Evolutionary conservation across 2,888 invertebrate species (phyloP).

Genomic region (Sipha maydis): DNA sequence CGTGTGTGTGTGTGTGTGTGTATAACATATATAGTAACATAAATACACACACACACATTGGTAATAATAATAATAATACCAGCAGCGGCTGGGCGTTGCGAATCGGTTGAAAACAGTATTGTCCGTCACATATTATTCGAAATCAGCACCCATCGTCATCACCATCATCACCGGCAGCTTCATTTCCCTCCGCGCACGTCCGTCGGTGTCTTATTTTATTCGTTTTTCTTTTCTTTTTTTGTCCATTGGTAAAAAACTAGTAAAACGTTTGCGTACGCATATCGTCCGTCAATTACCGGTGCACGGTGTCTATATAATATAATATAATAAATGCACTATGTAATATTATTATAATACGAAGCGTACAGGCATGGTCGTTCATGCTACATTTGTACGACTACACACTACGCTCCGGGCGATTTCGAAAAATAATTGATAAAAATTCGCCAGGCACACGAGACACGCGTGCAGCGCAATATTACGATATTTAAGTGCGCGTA

Average conservation of each 20-base stretch:
- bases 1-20: background rate
- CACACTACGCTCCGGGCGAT: background rate
- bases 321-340: background rate
- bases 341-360: constrained; percentile 16
- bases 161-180: background rate
- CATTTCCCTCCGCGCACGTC: background rate
- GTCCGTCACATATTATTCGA: constrained; percentile 36
- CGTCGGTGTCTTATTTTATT: background rate
- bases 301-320: background rate
- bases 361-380: constrained; percentile 16
- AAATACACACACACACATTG: background rate
- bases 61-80: constrained; percentile 4
- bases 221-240: background rate
- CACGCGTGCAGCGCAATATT: background rate
- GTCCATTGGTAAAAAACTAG: constrained; percentile 3
- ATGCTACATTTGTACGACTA: background rate
- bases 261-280: constrained; percentile 25
- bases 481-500: background rate
- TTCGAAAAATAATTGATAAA: constrained; percentile 49
- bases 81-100: constrained; percentile 22
- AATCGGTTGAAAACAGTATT: constrained; percentile 56
- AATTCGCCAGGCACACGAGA: background rate
- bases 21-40: background rate
- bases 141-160: constrained; percentile 38
- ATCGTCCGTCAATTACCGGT: constrained; percentile 47